Evolutionary conservation across 2,888 invertebrate species (phyloP).

Genomic region (Oligia fasciuncula): DNA sequence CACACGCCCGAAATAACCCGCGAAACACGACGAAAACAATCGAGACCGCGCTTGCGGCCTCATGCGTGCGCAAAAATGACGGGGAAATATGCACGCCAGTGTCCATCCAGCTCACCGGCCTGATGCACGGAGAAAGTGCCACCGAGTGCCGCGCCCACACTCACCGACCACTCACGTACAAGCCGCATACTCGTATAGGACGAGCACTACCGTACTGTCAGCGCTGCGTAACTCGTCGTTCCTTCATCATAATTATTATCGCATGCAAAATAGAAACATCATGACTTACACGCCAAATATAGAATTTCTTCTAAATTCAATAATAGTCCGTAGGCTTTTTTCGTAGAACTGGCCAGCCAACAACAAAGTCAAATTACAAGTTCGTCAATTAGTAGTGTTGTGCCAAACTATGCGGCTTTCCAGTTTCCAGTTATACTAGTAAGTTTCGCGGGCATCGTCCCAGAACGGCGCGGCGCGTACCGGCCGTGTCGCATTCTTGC

Average conservation of each 20-base stretch:
- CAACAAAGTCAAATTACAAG: constrained; percentile 20
- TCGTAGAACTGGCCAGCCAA: constrained; percentile 4
- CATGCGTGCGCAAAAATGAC: constrained; percentile 85
- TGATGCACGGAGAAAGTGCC: constrained; percentile 64
- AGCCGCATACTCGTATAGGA: constrained; percentile 8
- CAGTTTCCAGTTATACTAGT: constrained; percentile 59
- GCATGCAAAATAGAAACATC: constrained; percentile 27
- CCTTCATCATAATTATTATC: constrained; percentile 32
- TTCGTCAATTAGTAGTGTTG: constrained; percentile 43
- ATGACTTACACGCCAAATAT: constrained; percentile 32
- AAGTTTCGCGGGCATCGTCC: constrained; percentile 57
- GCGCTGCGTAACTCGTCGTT: constrained; percentile 20
- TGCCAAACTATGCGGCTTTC: constrained; percentile 52
- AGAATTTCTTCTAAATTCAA: constrained; percentile 33
- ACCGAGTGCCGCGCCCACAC: constrained; percentile 54
- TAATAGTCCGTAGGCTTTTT: constrained; percentile 4
- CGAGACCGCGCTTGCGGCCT: constrained; percentile 84
- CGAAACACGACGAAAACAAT: constrained; percentile 90
- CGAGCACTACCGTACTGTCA: constrained; percentile 13
- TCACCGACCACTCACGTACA: constrained; percentile 10
- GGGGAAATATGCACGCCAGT: constrained; percentile 80
- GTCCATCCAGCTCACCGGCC: constrained; percentile 62
- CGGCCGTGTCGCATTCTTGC: constrained; percentile 62
- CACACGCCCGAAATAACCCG: constrained; percentile 86
- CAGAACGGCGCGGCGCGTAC: constrained; percentile 61